Percentiles rank a stretch among this genome's conserved stretches.
Conservation (phyloP, 2,797 vertebrate genomes). For the Labeo calbasu region DNA sequence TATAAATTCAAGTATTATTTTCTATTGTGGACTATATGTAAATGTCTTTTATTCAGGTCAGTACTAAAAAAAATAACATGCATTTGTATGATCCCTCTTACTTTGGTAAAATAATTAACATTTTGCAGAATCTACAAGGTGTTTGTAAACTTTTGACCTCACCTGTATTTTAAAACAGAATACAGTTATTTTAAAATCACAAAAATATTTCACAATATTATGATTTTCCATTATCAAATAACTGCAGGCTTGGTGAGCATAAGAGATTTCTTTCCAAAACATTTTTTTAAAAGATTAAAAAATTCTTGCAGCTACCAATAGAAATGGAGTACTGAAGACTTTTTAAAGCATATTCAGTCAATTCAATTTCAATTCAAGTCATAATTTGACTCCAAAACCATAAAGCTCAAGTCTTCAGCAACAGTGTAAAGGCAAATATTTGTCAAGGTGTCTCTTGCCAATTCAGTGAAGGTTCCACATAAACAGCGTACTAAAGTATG, state of each 20-base stretch:
- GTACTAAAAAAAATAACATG: no score
- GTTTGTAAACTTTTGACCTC: no score
- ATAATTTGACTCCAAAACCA: background rate
- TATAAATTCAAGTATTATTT: no score
- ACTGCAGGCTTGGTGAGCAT: background rate
- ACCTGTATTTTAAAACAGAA: no score
- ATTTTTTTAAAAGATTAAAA: background rate
- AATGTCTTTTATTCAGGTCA: no score
- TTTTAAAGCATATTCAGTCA: background rate
- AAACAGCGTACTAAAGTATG: background rate
- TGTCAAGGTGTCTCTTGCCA: background rate
- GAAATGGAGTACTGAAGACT: background rate
- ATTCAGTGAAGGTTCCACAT: background rate
- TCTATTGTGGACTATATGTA: no score
- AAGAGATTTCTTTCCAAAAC: no score
- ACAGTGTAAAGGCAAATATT: background rate
- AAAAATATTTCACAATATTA: background rate
- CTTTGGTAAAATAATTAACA: no score
- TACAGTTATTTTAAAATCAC: background rate
- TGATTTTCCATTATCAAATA: background rate
- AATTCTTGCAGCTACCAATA: background rate
- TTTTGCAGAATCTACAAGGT: no score
- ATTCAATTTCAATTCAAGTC: background rate
- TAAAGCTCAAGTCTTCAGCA: slow-evolving; percentile 5
- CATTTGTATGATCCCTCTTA: no score